Conservation (phyloP, 37 sponge, comb jelly and placozoan species). For the Halisarca cf. caerulea region DNA sequence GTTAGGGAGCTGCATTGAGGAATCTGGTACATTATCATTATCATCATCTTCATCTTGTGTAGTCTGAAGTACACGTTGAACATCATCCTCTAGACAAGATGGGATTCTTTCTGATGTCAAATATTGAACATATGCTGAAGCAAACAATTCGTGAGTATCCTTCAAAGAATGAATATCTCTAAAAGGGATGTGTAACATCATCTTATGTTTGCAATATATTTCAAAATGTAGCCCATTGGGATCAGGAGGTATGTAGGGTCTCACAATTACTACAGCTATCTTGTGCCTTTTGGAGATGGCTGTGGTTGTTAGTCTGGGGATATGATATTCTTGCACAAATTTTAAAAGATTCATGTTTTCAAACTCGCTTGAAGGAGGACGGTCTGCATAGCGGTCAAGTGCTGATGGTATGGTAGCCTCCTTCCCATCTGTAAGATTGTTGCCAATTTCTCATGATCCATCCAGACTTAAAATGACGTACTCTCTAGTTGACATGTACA, state of each 20-base stretch:
- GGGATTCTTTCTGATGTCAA: conserved; percentile 42
- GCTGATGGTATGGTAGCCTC: conserved; percentile 23
- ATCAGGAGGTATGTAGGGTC: conserved; percentile 58
- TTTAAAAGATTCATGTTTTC: conserved; percentile 28
- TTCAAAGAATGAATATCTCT: conserved; percentile 24
- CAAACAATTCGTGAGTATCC: background rate
- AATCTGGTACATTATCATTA: conserved; percentile 11
- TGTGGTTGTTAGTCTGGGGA: conserved; percentile 18
- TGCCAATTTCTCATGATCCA: conserved; percentile 37
- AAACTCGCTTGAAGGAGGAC: conserved; percentile 22
- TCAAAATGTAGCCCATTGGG: conserved; percentile 48
- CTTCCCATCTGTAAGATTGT: background rate
- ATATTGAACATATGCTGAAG: conserved; percentile 42
- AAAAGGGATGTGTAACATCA: conserved; percentile 58
- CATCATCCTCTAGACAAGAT: conserved; percentile 54
- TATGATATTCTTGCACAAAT: conserved; percentile 31
- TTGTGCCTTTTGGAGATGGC: conserved; percentile 3
- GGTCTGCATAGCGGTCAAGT: conserved; percentile 7
- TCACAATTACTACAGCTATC: conserved; percentile 25
- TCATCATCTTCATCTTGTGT: conserved; percentile 11
- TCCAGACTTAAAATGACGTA: conserved; percentile 36
- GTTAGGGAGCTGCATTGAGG: background rate
- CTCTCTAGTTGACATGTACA: conserved; percentile 25
- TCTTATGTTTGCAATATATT: conserved; percentile 51
- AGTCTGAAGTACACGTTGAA: background rate